phyloP scores from a whole-genome alignment of 2,113 vertebrate genomes.

The Paradoxurus hermaphroditus region DNA sequence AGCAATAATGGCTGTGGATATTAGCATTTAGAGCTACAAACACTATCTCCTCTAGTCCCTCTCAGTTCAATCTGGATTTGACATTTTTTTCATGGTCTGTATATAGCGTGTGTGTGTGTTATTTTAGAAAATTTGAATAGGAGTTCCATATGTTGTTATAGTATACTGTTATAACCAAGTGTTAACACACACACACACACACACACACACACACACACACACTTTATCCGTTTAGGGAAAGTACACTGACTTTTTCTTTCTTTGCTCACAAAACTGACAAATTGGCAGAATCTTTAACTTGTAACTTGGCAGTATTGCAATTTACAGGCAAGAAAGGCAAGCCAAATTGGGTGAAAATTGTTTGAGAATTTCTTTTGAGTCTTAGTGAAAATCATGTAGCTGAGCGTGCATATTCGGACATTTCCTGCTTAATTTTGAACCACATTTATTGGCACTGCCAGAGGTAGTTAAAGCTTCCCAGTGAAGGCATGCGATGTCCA shows the following conservation, averaged over 20 bases:
- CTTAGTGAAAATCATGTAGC: constrained; percentile 33
- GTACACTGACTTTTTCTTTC: constrained; percentile 25
- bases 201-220: not conserved
- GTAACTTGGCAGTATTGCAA: constrained; percentile 58
- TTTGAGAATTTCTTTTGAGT: constrained; percentile 20
- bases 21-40: not conserved
- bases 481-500: not conserved
- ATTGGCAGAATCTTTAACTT: constrained; percentile 64
- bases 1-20: not conserved
- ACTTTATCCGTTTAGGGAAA: constrained; percentile 22
- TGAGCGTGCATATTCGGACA: not conserved
- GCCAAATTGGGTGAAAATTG: constrained; percentile 65
- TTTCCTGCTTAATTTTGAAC: constrained; percentile 61
- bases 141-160: constrained; percentile 13
- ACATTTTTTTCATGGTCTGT: not conserved
- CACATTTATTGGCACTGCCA: not conserved
- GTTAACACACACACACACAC: not conserved
- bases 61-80: constrained; percentile 1
- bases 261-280: constrained; percentile 65
- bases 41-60: not conserved
- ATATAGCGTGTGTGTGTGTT: not conserved
- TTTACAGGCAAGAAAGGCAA: constrained; percentile 45
- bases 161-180: not conserved
- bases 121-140: constrained; percentile 51
- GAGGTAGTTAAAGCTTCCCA: not conserved